Conservation (phyloP, 2,113 vertebrate species). For the Gobio gobio region DNA sequence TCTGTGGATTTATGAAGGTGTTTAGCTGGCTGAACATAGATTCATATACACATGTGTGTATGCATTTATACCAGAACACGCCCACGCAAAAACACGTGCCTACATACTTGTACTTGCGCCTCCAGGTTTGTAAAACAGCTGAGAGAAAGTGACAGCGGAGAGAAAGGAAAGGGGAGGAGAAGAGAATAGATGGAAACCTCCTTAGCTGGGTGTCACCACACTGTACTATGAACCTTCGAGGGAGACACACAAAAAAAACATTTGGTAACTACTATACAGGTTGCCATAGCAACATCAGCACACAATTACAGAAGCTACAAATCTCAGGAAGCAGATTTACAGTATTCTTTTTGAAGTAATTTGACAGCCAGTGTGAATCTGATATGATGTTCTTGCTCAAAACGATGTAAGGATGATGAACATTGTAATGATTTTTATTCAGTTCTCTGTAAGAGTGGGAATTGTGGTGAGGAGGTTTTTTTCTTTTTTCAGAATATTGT, state of each 20-base stretch:
- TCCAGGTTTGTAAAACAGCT: constrained; percentile 3
- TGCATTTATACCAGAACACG: not conserved
- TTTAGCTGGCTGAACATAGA: constrained; percentile 16
- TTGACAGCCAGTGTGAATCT: not conserved
- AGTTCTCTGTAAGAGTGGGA: too few relatives aligned
- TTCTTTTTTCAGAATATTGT: too few relatives aligned
- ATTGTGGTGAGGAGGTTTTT: too few relatives aligned
- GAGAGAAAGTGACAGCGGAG: not conserved
- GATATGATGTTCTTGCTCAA: not conserved
- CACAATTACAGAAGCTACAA: not conserved
- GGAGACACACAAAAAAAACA: not conserved
- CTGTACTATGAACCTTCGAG: not conserved
- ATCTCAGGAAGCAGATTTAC: not conserved
- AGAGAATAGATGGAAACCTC: constrained; percentile 8
- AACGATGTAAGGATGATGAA: not conserved
- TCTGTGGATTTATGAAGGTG: not conserved
- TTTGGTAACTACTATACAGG: constrained; percentile 66
- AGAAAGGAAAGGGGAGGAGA: not conserved
- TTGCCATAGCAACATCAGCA: constrained; percentile 36
- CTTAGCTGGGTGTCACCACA: not conserved
- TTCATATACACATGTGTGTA: not conserved
- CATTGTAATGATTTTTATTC: too few relatives aligned
- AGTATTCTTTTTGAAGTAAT: not conserved
- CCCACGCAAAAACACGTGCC: not conserved
- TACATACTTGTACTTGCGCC: not conserved